Conservation (phyloP, 2,113 vertebrate genomes). For the Gulo gulo region DNA sequence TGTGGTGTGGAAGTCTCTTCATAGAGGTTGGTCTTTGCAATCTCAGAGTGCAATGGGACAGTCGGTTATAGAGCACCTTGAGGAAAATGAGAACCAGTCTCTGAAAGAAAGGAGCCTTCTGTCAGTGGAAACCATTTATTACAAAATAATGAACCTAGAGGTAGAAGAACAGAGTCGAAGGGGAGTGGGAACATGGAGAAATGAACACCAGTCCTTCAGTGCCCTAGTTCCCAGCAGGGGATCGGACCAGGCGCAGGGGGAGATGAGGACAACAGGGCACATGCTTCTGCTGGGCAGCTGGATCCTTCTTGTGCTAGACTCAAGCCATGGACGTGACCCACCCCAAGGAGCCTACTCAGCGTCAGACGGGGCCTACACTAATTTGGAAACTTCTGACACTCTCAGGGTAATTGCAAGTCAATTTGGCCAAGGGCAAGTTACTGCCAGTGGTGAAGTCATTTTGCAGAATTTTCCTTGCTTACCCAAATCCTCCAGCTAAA, state of each 20-base stretch:
- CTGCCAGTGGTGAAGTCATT: slow-evolving; percentile 73
- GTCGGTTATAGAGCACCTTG: accelerated
- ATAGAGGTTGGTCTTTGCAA: neutral
- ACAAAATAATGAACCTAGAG: neutral
- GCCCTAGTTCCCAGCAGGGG: neutral
- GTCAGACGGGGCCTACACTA: slow-evolving; percentile 35
- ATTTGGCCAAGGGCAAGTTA: slow-evolving; percentile 46
- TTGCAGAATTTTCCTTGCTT: slow-evolving; percentile 55
- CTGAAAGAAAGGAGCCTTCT: neutral
- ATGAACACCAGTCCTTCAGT: neutral
- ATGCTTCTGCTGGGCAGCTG: neutral
- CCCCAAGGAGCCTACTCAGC: slow-evolving; percentile 36
- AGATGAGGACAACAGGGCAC: neutral
- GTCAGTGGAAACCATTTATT: neutral
- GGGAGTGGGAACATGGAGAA: neutral
- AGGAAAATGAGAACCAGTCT: neutral
- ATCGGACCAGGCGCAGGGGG: neutral
- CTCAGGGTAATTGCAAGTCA: slow-evolving; percentile 48
- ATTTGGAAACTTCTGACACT: slow-evolving; percentile 70
- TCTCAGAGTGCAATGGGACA: neutral
- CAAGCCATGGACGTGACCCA: neutral
- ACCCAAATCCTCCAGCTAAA: slow-evolving; percentile 52
- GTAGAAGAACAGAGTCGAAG: neutral
- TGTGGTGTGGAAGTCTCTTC: neutral
- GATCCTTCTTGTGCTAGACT: neutral